Evolutionary conservation across 2,113 vertebrate species (phyloP).

Genomic region (Neolamprologus kungweensis): DNA sequence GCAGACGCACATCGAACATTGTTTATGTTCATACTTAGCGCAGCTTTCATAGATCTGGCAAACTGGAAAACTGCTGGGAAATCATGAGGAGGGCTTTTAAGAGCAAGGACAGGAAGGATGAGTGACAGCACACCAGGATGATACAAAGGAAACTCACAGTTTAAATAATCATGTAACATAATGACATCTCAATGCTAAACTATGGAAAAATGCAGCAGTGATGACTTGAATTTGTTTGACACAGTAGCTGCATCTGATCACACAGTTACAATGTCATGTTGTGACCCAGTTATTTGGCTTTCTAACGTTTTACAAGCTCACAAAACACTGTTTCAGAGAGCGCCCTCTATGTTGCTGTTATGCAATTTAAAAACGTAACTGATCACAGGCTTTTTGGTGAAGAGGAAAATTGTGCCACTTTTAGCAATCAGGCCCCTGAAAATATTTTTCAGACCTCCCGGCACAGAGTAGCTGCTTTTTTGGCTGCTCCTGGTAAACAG

Average conservation of each 20-base stretch:
- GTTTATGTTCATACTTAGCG: background rate
- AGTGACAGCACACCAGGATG: background rate
- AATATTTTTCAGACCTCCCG: background rate
- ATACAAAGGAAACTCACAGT: background rate
- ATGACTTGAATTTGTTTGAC: background rate
- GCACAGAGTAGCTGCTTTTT: background rate
- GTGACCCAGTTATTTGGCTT: background rate
- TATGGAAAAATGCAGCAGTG: background rate
- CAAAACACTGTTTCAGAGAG: background rate
- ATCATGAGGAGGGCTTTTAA: background rate
- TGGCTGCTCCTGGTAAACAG: fast-evolving
- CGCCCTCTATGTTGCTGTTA: background rate
- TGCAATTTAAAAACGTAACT: background rate
- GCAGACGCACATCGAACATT: background rate
- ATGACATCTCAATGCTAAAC: background rate
- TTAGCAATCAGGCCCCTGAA: background rate
- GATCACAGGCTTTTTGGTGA: background rate
- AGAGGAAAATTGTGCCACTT: background rate
- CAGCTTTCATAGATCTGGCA: background rate
- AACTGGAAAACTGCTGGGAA: background rate
- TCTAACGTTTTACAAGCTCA: background rate
- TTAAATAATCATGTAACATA: background rate
- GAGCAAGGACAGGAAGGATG: background rate
- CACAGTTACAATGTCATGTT: background rate
- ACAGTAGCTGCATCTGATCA: background rate